phyloP scores from a whole-genome alignment of 2,113 vertebrate genomes.

The Collichthys lucidus region DNA sequence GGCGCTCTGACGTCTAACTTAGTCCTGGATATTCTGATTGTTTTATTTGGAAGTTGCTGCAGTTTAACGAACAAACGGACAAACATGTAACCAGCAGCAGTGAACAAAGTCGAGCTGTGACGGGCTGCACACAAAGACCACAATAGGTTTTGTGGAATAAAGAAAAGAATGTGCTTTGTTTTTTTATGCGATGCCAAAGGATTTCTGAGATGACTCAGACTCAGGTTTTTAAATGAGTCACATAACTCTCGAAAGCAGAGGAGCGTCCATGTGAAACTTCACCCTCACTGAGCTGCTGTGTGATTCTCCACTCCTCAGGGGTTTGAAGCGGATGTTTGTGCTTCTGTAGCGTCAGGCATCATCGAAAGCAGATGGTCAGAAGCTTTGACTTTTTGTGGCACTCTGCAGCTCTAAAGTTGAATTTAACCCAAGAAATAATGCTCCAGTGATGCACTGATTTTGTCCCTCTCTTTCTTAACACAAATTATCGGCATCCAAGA shows the following conservation, averaged over 20 bases:
- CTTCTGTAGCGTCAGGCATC: neutral
- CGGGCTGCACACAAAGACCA: neutral
- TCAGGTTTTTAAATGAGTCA: neutral
- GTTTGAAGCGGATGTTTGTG: constrained; percentile 42
- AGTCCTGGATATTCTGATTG: too few species aligned
- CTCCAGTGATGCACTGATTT: neutral
- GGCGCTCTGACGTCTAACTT: too few species aligned
- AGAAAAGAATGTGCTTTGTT: neutral
- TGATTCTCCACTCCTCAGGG: neutral
- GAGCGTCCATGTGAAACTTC: neutral
- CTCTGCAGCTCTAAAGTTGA: neutral
- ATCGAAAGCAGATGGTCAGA: constrained; percentile 55
- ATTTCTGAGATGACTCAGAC: neutral
- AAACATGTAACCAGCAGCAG: neutral
- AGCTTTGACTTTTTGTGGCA: neutral
- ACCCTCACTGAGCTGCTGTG: neutral
- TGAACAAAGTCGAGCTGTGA: neutral
- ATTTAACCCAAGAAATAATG: neutral
- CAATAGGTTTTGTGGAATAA: neutral
- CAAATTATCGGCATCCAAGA: neutral
- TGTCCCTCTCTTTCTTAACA: neutral
- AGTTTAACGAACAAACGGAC: neutral
- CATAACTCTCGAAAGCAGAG: neutral
- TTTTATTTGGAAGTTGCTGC: neutral
- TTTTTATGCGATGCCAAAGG: neutral